phyloP scores from a whole-genome alignment of 2,797 vertebrate genomes.

The Moxostoma hubbsi region DNA sequence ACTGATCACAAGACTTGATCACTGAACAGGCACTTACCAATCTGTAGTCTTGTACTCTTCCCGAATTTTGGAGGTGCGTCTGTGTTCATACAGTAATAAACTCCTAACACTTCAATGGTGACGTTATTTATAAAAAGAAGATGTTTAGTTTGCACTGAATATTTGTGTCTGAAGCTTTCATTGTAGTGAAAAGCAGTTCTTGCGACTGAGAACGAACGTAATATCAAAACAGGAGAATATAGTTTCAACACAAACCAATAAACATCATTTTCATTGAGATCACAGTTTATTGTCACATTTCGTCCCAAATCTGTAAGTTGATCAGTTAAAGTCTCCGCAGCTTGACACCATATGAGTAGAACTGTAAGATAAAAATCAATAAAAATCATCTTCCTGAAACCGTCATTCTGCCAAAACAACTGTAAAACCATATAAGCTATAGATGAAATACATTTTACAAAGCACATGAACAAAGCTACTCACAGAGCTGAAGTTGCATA shows the following conservation, averaged over 20 bases:
- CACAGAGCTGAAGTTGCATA: no score
- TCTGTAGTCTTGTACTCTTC: conserved; percentile 25
- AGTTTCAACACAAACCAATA: conserved; percentile 38
- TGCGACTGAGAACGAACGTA: not conserved
- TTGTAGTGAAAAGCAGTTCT: not conserved
- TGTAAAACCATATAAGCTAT: no score
- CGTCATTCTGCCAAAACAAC: no score
- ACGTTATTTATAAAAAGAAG: conserved; percentile 41
- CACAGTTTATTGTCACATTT: conserved; percentile 41
- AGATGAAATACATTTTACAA: no score
- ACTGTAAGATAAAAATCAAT: conserved; percentile 1
- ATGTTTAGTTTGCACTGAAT: conserved; percentile 31
- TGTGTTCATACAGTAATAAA: conserved; percentile 39
- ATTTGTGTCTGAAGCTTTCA: not conserved
- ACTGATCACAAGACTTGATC: no score
- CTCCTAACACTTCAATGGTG: conserved; percentile 30
- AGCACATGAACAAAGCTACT: no score
- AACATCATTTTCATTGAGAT: not conserved
- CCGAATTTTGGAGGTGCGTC: not conserved
- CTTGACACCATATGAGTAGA: conserved; percentile 36
- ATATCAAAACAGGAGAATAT: conserved; percentile 17
- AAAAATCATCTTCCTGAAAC: no score
- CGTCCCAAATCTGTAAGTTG: conserved; percentile 33
- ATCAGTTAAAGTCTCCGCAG: conserved; percentile 20
- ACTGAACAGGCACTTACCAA: not conserved